A percentile compares a stretch with the other conserved stretches of the same genome.
phyloP scores from a whole-genome alignment of 2,888 invertebrate genomes.

The Athalia cordata region DNA sequence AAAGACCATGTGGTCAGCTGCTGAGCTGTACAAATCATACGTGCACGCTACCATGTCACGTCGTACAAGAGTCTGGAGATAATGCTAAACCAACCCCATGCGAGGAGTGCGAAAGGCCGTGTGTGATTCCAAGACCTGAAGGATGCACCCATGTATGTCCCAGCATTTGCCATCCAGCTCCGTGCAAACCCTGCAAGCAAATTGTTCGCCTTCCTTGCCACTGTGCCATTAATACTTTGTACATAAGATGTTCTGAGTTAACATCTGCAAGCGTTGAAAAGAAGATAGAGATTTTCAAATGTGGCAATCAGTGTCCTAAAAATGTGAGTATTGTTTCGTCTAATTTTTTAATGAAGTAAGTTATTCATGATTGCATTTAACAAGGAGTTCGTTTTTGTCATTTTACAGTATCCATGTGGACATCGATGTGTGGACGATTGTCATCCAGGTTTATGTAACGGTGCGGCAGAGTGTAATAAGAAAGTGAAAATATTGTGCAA shows the following conservation, averaged over 20 bases:
- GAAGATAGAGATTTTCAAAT: conserved; percentile 75
- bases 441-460: conserved; percentile 83
- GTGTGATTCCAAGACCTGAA: conserved; percentile 79
- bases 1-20: conserved; percentile 82
- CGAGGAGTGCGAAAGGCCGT: conserved; percentile 77
- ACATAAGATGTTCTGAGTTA: conserved; percentile 84
- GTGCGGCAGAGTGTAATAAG: conserved; percentile 82
- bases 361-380: conserved; percentile 31
- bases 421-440: conserved; percentile 87
- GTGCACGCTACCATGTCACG: conserved; percentile 85
- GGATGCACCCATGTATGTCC: conserved; percentile 87
- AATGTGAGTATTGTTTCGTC: conserved; percentile 76
- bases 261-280: conserved; percentile 74
- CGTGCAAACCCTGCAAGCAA: conserved; percentile 85
- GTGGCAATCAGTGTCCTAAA: conserved; percentile 91
- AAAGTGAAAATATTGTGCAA: conserved; percentile 87
- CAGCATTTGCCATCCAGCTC: conserved; percentile 82
- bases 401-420: conserved; percentile 84
- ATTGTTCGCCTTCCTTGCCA: conserved; percentile 85
- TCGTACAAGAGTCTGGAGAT: conserved; percentile 74
- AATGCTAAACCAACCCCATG: conserved; percentile 71
- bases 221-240: conserved; percentile 86
- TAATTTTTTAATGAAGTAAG: conserved; percentile 29
- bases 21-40: conserved; percentile 87
- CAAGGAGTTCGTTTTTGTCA: conserved; percentile 43